phyloP scores from a whole-genome alignment of 2,797 vertebrate genomes.

The Thaleichthys pacificus region DNA sequence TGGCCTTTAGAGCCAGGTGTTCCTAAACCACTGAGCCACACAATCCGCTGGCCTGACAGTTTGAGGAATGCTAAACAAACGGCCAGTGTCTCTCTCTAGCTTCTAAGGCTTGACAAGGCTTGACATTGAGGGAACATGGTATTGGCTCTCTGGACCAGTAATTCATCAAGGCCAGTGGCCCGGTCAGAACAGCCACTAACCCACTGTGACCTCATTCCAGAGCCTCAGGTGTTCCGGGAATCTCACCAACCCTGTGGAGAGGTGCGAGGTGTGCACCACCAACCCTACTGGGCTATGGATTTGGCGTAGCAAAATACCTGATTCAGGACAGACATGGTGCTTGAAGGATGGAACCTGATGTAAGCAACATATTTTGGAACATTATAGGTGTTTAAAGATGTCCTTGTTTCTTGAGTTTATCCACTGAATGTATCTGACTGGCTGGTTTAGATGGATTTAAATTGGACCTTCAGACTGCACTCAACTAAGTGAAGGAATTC shows the following conservation, averaged over 20 bases:
- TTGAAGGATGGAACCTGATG: not conserved
- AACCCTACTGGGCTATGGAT: not conserved
- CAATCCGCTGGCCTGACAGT: not conserved
- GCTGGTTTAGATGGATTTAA: no score
- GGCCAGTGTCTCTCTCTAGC: conserved; percentile 13
- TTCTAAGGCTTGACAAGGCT: conserved; percentile 29
- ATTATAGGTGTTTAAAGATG: not conserved
- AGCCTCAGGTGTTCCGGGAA: conserved; percentile 12
- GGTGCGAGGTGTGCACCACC: not conserved
- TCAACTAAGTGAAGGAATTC: not conserved
- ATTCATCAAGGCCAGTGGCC: conserved; percentile 33
- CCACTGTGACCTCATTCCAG: conserved; percentile 19
- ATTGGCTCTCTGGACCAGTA: conserved; percentile 31
- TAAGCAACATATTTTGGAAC: no score
- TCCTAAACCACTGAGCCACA: not conserved
- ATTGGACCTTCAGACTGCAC: not conserved
- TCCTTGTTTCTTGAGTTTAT: not conserved
- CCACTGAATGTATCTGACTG: no score
- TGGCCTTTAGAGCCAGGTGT: not conserved
- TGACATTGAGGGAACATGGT: conserved; percentile 27
- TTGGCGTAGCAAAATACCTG: not conserved
- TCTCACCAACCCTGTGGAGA: not conserved
- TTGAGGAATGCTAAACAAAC: conserved; percentile 12
- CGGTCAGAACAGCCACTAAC: conserved; percentile 21
- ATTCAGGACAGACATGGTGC: no score